phyloP scores from a whole-genome alignment of 2,888 invertebrate genomes.

The Cheilosia urbana region DNA sequence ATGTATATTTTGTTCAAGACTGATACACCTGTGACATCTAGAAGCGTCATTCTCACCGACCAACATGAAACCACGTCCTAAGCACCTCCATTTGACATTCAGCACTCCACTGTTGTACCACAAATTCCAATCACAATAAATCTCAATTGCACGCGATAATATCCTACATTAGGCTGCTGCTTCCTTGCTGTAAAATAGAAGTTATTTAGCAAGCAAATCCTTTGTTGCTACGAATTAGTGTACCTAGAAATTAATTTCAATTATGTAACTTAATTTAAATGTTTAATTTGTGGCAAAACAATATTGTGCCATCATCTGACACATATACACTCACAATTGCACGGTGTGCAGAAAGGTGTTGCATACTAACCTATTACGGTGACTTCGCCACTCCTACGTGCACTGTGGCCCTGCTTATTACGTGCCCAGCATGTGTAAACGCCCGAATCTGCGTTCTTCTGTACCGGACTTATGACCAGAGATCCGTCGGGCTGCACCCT shows the following conservation, averaged over 20 bases:
- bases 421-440: constrained; percentile 92
- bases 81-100: background rate
- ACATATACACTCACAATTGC: constrained; percentile 10
- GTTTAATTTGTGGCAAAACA: constrained; percentile 73
- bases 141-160: constrained; percentile 17
- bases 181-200: background rate
- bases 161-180: background rate
- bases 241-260: constrained; percentile 62
- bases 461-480: constrained; percentile 89
- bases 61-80: too few relatives aligned
- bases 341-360: constrained; percentile 56
- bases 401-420: constrained; percentile 91
- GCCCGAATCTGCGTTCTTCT: constrained; percentile 90
- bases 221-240: constrained; percentile 52
- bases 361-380: constrained; percentile 89
- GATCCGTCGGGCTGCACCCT: constrained; percentile 90
- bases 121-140: constrained; percentile 45
- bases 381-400: constrained; percentile 89
- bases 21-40: too few relatives aligned
- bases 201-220: constrained; percentile 24
- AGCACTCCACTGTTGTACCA: constrained; percentile 35
- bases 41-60: too few relatives aligned
- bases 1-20: too few relatives aligned
- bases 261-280: constrained; percentile 60
- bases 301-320: constrained; percentile 26